Conservation (phyloP, 2,797 vertebrate genomes). For the Urophycis tenuis region DNA sequence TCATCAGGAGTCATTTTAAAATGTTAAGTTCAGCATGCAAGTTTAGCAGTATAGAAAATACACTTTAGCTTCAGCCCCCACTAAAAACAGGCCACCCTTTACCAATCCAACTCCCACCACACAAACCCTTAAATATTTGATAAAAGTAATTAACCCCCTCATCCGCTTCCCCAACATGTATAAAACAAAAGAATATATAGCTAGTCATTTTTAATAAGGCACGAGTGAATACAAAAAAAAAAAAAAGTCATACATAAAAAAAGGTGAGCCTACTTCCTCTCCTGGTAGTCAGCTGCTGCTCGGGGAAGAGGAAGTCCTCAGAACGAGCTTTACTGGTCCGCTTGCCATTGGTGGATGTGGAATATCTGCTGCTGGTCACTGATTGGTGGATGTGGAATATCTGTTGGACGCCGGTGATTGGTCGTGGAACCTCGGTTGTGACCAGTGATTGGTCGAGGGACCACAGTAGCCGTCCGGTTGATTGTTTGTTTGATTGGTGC, state of each 20-base stretch:
- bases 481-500: not conserved
- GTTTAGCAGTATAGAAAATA: slow-evolving; percentile 54
- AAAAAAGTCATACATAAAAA: slow-evolving; percentile 35
- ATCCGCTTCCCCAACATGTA: slow-evolving; percentile 51
- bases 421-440: not conserved
- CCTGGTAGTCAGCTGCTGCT: slow-evolving; percentile 39
- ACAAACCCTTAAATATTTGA: slow-evolving; percentile 71
- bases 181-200: slow-evolving; percentile 60
- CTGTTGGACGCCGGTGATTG: not conserved
- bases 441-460: not conserved
- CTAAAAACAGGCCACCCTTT: slow-evolving; percentile 41
- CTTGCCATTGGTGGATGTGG: not conserved
- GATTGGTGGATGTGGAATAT: not conserved
- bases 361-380: too few species aligned
- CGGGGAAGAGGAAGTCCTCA: not conserved
- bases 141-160: slow-evolving; percentile 59
- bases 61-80: slow-evolving; percentile 40
- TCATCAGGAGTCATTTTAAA: slow-evolving; percentile 55
- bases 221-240: slow-evolving; percentile 68
- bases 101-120: slow-evolving; percentile 54
- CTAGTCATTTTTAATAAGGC: slow-evolving; percentile 71
- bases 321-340: not conserved
- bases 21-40: slow-evolving; percentile 59
- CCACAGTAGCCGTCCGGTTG: not conserved
- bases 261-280: slow-evolving; percentile 44